Evolutionary conservation across 2,113 vertebrate genomes (phyloP).

Genomic region (Oncorhynchus mykiss): DNA sequence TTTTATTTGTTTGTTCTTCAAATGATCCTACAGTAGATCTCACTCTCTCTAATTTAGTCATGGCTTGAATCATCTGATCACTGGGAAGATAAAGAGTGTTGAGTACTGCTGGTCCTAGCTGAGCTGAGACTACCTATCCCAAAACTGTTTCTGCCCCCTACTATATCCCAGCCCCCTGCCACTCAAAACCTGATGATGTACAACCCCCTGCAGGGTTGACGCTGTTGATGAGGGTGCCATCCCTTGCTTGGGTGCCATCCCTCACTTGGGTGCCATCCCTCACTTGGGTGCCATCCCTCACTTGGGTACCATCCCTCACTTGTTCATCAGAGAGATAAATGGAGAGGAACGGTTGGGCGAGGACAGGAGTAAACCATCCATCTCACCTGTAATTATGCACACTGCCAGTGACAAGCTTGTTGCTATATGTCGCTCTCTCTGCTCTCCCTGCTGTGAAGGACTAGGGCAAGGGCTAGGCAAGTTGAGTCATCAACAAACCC

Average conservation of each 20-base stretch:
- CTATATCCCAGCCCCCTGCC: background rate
- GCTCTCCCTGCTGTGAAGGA: background rate
- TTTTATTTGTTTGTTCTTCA: too few relatives aligned
- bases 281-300: too few relatives aligned
- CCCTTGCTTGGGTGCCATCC: slow-evolving; percentile 15
- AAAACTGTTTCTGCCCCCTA: background rate
- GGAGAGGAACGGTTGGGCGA: slow-evolving; percentile 48
- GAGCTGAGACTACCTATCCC: slow-evolving; percentile 3
- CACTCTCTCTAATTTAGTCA: background rate
- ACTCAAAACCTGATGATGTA: slow-evolving; percentile 55
- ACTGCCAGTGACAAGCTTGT: too few relatives aligned
- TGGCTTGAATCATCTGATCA: background rate
- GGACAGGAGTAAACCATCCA: slow-evolving; percentile 36
- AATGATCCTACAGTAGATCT: background rate
- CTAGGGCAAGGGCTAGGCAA: background rate
- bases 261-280: background rate
- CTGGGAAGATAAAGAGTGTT: background rate
- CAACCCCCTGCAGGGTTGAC: slow-evolving; percentile 34
- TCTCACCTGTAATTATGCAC: too few relatives aligned
- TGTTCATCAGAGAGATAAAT: slow-evolving; percentile 69
- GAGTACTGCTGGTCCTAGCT: background rate
- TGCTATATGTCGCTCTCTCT: too few relatives aligned
- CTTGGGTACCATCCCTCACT: background rate
- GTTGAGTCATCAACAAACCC: slow-evolving; percentile 34
- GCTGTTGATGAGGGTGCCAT: slow-evolving; percentile 31